Evolutionary conservation across 2,797 vertebrate species (phyloP).

Genomic region (Poecilia picta): DNA sequence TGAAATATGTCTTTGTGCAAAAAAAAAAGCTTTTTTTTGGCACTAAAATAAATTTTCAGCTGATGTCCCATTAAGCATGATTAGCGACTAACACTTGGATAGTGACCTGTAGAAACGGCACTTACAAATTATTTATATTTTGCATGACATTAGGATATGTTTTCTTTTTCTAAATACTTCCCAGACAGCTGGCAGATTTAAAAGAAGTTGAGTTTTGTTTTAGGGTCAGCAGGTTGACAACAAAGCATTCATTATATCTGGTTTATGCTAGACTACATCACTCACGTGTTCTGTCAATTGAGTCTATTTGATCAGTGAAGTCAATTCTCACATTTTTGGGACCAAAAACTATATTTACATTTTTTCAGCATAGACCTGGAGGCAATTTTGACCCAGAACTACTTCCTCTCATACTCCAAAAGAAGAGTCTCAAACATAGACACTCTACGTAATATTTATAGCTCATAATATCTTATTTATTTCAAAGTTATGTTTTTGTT

Average conservation of each 20-base stretch:
- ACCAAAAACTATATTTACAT: background rate
- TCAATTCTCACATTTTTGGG: background rate
- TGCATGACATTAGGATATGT: background rate
- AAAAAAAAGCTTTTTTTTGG: background rate
- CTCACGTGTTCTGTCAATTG: background rate
- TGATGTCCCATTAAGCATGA: background rate
- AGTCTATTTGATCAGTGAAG: background rate
- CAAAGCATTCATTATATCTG: background rate
- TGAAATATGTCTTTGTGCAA: background rate
- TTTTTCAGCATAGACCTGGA: background rate
- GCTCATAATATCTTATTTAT: background rate
- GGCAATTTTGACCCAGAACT: background rate
- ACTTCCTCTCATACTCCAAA: background rate
- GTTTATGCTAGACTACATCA: background rate
- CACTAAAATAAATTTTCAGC: background rate
- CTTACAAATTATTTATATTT: background rate
- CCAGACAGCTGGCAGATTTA: background rate
- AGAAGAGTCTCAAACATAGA: background rate
- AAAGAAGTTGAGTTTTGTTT: background rate
- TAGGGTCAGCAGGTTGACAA: too few relatives aligned
- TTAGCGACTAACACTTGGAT: background rate
- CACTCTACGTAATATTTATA: background rate
- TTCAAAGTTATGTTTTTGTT: background rate
- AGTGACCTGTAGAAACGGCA: background rate
- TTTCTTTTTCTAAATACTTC: background rate